Conservation (phyloP, 2,888 invertebrate genomes). For the Schizaphis graminum region DNA sequence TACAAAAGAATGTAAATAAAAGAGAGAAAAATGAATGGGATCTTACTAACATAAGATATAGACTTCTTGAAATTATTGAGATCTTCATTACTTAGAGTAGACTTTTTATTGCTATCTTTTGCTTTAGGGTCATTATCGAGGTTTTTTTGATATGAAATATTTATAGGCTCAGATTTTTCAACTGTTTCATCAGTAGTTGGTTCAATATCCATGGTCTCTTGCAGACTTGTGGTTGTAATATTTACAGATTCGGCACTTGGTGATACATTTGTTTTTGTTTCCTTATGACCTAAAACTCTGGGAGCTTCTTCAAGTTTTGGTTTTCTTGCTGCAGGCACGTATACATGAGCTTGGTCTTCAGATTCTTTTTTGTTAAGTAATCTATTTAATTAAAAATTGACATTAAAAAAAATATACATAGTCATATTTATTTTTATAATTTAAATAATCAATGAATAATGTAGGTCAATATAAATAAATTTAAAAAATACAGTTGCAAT, state of each 20-base stretch:
- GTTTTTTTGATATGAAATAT: neutral
- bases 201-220: conserved; percentile 24
- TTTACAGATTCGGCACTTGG: neutral
- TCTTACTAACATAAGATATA: conserved; percentile 60
- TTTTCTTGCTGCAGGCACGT: conserved; percentile 56
- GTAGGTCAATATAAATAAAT: neutral
- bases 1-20: neutral
- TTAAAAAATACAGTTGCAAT: neutral
- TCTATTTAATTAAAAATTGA: conserved; percentile 16
- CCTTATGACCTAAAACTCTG: neutral
- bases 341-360: conserved; percentile 58
- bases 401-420: neutral
- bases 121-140: neutral
- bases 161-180: neutral
- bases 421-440: too few species aligned
- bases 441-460: neutral
- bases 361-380: conserved; percentile 60
- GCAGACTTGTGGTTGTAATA: neutral
- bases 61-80: conserved; percentile 53
- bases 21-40: neutral
- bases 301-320: conserved; percentile 51
- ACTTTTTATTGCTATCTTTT: neutral
- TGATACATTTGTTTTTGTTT: neutral
- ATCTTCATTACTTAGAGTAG: conserved; percentile 55
- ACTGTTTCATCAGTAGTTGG: neutral